Evolutionary conservation across 2,888 invertebrate species (phyloP), one percentile per base, ranked within the genome.

Genomic region (Hipparchia sbordonii): DNA sequence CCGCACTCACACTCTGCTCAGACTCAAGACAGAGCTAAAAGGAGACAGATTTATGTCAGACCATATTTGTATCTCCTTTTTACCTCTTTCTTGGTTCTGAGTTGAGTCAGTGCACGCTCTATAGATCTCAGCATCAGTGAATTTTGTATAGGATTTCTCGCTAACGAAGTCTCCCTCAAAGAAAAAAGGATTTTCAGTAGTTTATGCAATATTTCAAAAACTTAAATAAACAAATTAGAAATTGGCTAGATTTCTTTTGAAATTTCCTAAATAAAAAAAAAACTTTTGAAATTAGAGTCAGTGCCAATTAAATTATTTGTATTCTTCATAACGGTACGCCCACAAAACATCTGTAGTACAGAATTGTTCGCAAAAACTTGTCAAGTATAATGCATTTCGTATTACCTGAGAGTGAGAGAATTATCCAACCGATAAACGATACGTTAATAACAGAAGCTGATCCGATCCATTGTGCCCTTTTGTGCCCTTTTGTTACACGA

Each of bases 401-500:
- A 91, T 92, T 90, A 89, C 90, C 87, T 78, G 75, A 89, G 86
- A 90, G 91, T 90, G 91, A 89, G 90, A 91, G 89, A 92, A 92
- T 90, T 89, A 86, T 77, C 71, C 81, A 86, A 84, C 81, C 84
- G 89, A 90, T 90, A 88, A 88, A 87, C 86, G 92, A 92, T 92
- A 91, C 92, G 91, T 91, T 88, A 91, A 91, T 92, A 92, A 89
- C 93, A 91, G 93, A 86, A 93, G 93, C 91, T 84, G 91, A 90
- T 92, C 87, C 86, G 85, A 87, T 90, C 92, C 89, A 85, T 92
- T 93, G 91, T 92, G 84, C 83, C 79, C 90, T 89, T 85, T 92
- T 93, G 90, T 92, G 84, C 84, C 79, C 90, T 85, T 87, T 93
- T 92, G 91, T 92, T 88, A 78, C 75, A 78, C 77, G 79, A 79